Conservation (phyloP, 1,140 invertebrate species). For the Heliconius hewitsoni region DNA sequence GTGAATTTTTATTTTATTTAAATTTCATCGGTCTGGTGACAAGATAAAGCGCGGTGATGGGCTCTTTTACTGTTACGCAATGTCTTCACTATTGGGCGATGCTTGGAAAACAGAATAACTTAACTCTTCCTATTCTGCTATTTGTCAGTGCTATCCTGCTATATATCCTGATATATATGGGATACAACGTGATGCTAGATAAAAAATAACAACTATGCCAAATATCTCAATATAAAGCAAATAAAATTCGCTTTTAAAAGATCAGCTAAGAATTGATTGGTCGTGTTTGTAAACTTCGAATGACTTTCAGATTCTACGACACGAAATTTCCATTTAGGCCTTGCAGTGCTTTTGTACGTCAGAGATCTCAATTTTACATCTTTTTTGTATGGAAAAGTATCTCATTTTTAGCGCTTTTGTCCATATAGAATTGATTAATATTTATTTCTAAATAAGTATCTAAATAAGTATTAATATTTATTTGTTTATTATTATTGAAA, state of each 20-base stretch:
- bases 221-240: slow-evolving; percentile 1
- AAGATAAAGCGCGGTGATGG: no score
- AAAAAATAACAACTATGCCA: neutral
- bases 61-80: no score
- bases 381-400: neutral
- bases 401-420: neutral
- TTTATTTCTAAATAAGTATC: no score
- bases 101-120: no score
- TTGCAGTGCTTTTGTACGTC: neutral
- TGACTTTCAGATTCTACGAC: slow-evolving; percentile 10
- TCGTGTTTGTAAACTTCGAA: neutral
- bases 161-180: no score
- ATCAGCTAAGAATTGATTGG: neutral
- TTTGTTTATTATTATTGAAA: neutral
- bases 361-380: neutral
- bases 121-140: no score
- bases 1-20: no score
- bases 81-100: no score
- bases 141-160: no score
- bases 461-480: neutral
- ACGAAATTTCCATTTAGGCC: neutral
- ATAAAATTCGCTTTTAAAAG: neutral
- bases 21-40: no score
- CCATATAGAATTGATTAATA: neutral
- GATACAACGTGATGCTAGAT: no score